Conservation (phyloP, 2,888 invertebrate genomes). For the Zygogramma bicolorata region DNA sequence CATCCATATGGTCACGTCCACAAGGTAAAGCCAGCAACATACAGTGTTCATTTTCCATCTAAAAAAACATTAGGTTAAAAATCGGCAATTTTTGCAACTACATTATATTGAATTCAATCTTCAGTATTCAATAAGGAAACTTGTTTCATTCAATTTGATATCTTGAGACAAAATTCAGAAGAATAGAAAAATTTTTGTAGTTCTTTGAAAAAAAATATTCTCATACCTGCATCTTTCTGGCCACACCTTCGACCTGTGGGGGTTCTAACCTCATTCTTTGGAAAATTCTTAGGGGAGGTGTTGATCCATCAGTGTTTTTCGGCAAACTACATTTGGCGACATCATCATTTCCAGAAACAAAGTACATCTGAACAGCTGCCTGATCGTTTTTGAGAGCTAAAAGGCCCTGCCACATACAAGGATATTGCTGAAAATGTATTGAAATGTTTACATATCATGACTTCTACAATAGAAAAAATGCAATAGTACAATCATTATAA, state of each 20-base stretch:
- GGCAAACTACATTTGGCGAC: slow-evolving; percentile 92
- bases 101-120: not conserved
- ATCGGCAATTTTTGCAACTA: not conserved
- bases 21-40: slow-evolving; percentile 96
- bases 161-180: no score
- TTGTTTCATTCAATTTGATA: no score
- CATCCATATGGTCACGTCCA: slow-evolving; percentile 94
- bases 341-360: slow-evolving; percentile 92
- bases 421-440: slow-evolving; percentile 80
- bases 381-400: slow-evolving; percentile 96
- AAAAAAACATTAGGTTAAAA: slow-evolving; percentile 13
- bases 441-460: not conserved
- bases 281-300: slow-evolving; percentile 90
- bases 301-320: slow-evolving; percentile 84
- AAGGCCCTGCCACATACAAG: slow-evolving; percentile 97
- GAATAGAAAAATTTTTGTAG: not conserved
- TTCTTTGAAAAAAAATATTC: not conserved
- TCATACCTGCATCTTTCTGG: slow-evolving; percentile 93
- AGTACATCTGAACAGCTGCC: slow-evolving; percentile 98
- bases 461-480: no score
- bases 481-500: no score
- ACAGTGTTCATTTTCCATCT: slow-evolving; percentile 96
- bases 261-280: slow-evolving; percentile 98
- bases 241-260: slow-evolving; percentile 94
- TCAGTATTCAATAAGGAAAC: no score